Evolutionary conservation across 2,113 vertebrate genomes (phyloP), one percentile per base, ranked within the genome.

Genomic region (Harpagus bidentatus): DNA sequence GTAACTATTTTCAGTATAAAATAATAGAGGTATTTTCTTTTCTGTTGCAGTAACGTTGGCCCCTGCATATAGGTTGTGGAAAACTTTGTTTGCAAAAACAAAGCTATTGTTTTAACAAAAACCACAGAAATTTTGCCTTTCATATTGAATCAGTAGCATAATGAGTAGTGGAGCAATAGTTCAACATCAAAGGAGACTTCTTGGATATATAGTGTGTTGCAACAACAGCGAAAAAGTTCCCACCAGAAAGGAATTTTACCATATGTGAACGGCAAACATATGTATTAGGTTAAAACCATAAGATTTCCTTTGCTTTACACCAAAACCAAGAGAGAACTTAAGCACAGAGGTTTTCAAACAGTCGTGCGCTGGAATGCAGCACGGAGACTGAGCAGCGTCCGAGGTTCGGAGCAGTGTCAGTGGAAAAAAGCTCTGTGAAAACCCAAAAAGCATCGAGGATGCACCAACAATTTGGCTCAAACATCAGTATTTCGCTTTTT

Each of bases 191-290:
- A 98, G 96, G 76, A 82, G 86, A 34, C 20, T 96, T 86, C 91
- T 98, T 96, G 94, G 97, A 97, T 98, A 95, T 97, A 97, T 96
- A 97, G 97, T 97, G 97, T 98, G 98, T 98, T 98, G 98, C 94
- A 96, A 92, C 94, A 95, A 82, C 86, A 96, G 95, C 15, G 6
- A 96, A 96, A 91, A 97, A 92, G 86, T 97, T 97, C 97, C 92
- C 95, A 97, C 96, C 95, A 95, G 82, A 97, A 96, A 97, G 96
- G 96, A 97, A 95, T 97, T 95, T 87, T 95, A 92, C 93, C 95
- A 94, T 96, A 72, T 94, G 96, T 96, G 94, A 96, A n/a, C 47
- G 87, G 83, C 95, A 94, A 92, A 88, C 97, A 94, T 91, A 90
- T 97, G 94, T 82, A 53, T 95, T 96, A 72, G 88, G 58, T 97